Percentiles rank a stretch among this genome's conserved stretches.
These are phyloP conservation scores for Arothron firmamentum DNA, from an alignment of 2,113 vertebrate genomes.

Conservation along the genomic window DNA sequence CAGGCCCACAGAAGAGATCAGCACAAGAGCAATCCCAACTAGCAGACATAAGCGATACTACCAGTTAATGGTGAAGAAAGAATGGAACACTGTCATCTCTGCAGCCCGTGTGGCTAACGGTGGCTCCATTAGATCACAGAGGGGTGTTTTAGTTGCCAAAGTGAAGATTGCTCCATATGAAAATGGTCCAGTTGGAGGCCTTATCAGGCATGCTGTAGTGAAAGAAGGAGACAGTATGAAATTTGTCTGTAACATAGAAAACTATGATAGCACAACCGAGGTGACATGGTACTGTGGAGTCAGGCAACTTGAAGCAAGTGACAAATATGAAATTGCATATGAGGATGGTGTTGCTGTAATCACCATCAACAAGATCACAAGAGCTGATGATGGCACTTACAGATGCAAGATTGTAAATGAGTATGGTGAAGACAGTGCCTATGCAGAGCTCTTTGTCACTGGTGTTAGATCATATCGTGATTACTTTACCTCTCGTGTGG, in stretches of 20 bases:
- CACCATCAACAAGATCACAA: conserved; percentile 84
- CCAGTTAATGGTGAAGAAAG: conserved; percentile 88
- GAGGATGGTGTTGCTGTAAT: conserved; percentile 91
- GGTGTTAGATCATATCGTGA: conserved; percentile 87
- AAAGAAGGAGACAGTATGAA: conserved; percentile 86
- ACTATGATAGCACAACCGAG: conserved; percentile 92
- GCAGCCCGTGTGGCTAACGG: conserved; percentile 90
- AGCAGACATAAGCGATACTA: conserved; percentile 93
- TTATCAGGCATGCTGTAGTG: conserved; percentile 80
- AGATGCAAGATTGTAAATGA: conserved; percentile 95
- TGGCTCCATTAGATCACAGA: conserved; percentile 89
- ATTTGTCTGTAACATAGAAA: conserved; percentile 90
- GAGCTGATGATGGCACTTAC: conserved; percentile 92
- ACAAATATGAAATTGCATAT: conserved; percentile 91
- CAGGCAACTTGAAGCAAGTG: conserved; percentile 86
- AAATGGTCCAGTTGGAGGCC: conserved; percentile 89
- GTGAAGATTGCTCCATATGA: conserved; percentile 96
- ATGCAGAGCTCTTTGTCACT: conserved; percentile 89
- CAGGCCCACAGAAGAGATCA: conserved; percentile 81
- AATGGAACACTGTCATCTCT: conserved; percentile 90
- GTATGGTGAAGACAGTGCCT: conserved; percentile 94
- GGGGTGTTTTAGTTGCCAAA: conserved; percentile 87
- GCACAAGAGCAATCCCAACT: conserved; percentile 84
- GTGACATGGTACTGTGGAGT: conserved; percentile 98
- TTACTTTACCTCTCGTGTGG: conserved; percentile 84